Evolutionary conservation across 2,888 invertebrate species (phyloP).

Genomic region (Andrena chrysosceles): DNA sequence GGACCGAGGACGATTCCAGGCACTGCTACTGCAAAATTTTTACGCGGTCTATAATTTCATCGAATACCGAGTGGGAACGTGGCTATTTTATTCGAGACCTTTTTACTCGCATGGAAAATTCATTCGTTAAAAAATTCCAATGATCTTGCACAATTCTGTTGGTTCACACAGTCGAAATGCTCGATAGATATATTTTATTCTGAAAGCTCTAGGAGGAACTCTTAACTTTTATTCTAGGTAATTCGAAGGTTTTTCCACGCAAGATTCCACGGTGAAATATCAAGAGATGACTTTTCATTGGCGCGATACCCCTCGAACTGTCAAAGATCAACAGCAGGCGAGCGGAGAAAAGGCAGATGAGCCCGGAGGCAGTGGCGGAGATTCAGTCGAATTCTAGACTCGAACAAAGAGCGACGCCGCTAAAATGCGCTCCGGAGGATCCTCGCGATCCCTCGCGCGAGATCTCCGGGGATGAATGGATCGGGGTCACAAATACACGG

Average conservation of each 20-base stretch:
- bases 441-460: slow-evolving; percentile 52
- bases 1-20: neutral
- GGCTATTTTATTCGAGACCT: neutral
- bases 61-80: neutral
- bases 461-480: slow-evolving; percentile 75
- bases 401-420: slow-evolving; percentile 48
- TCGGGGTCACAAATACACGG: slow-evolving; percentile 76
- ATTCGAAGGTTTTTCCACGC: too few species aligned
- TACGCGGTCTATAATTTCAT: neutral
- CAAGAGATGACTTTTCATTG: neutral
- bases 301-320: neutral
- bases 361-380: slow-evolving; percentile 29
- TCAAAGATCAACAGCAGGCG: neutral
- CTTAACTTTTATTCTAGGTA: too few species aligned
- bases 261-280: too few species aligned
- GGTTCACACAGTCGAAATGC: too few species aligned
- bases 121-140: too few species aligned
- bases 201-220: too few species aligned
- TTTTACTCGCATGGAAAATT: too few species aligned
- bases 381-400: slow-evolving; percentile 25
- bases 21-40: neutral
- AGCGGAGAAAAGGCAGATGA: slow-evolving; percentile 15
- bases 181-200: too few species aligned
- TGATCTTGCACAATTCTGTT: too few species aligned
- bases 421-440: slow-evolving; percentile 36